Evolutionary conservation across 2,888 invertebrate species (phyloP), one percentile per base, ranked within the genome.

Genomic region (Sipha maydis): DNA sequence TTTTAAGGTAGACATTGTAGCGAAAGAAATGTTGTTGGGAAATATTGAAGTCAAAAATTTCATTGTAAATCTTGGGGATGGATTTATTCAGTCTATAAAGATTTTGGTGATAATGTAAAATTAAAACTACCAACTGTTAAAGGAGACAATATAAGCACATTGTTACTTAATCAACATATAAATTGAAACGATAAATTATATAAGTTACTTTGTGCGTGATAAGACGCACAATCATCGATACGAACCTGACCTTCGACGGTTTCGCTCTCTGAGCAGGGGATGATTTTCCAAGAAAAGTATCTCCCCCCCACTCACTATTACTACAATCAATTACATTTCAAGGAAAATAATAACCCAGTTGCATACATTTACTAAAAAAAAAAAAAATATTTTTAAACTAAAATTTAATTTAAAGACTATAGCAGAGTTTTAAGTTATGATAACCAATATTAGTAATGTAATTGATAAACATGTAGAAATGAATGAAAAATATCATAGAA

Each of bases 91-190:
- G 91, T 96, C 98, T 90, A 98, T 99, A 90, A 97, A 97, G 99
- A 99, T 91, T 99, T 98, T 92, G 98, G 98, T n/a, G 98, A 98
- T 14, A 89, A 79, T 89, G 99, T 99, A 25, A 94, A 96, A 84
- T 98, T 99, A 90, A 97, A 97, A 92, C 99, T 99, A 93, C 99
- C 99, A 17, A 94, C 96, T 34, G 95, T 96, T 77, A 98, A 98
- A 91, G 98, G 97, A 91, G 98, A 99, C 91, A 97, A 97, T 92
- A 96, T 95, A 83, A 90, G 89, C 83, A 78, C 54, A 8, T 21
- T 54, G 21, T 34, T 28, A 69, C 77, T 56, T 48, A 54, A 17
- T 71, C 34, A 31, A 1, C 11, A 21, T 8, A 41, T 25, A 17
- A 28, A 28, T 69, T 69, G 2, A n/a, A 71, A 31, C 8, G n/a